Percentiles rank a stretch among this genome's conserved stretches.
Evolutionary conservation across 2,888 invertebrate species (phyloP).

Genomic region (Zelleria hepariella): DNA sequence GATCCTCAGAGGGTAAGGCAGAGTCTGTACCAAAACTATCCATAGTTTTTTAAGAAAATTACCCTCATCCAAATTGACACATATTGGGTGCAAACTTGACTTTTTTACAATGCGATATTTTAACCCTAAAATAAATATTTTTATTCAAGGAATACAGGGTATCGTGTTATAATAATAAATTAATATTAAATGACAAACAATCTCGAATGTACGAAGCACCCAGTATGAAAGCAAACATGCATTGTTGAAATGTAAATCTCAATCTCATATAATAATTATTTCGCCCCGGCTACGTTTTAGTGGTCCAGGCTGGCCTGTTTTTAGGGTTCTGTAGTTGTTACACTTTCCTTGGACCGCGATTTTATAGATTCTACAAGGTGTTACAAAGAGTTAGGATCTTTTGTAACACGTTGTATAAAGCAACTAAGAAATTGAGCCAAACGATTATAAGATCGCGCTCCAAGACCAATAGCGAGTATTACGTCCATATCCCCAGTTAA

Average conservation of each 20-base stretch:
- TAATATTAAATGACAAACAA: neutral
- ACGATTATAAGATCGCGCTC: neutral
- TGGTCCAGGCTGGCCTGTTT: conserved; percentile 12
- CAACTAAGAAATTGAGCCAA: too few relatives aligned
- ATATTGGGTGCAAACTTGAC: neutral
- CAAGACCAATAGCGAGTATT: neutral
- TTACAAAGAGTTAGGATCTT: too few relatives aligned
- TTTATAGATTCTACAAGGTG: neutral
- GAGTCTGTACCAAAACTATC: neutral
- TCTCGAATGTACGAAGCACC: neutral
- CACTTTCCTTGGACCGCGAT: neutral
- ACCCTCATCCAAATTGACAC: neutral
- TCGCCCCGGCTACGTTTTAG: conserved; percentile 23
- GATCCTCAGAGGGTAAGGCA: neutral
- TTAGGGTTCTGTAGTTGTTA: neutral
- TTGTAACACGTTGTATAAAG: too few relatives aligned
- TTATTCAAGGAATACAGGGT: conserved; percentile 14
- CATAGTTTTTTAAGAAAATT: neutral
- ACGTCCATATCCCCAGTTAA: neutral
- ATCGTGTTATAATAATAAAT: neutral
- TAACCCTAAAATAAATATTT: neutral
- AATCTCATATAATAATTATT: conserved; percentile 5
- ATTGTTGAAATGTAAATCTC: conserved; percentile 12
- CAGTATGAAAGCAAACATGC: neutral
- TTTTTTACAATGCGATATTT: neutral